These are phyloP conservation scores for Argyrosomus japonicus DNA, from an alignment of 2,113 vertebrate species.

Conservation along the genomic window DNA sequence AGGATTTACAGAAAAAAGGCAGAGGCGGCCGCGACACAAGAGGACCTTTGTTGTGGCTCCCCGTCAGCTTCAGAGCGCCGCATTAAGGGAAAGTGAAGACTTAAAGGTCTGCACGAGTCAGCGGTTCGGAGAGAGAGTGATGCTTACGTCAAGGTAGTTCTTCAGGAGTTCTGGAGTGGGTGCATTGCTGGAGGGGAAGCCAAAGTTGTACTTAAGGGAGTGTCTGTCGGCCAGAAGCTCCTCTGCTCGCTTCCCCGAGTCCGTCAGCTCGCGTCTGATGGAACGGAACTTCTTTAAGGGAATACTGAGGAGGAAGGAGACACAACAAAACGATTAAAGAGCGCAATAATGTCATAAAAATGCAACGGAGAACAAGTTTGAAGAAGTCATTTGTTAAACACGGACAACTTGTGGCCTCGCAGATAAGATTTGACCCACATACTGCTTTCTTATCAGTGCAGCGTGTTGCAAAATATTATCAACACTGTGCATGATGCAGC, in stretches of 20 bases:
- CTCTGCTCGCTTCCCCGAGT: conserved; percentile 80
- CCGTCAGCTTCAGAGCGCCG: background rate
- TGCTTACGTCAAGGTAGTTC: conserved; percentile 93
- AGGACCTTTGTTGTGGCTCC: conserved; percentile 44
- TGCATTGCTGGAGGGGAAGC: conserved; percentile 71
- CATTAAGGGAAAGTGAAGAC: conserved; percentile 28
- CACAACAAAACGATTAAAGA: too few species aligned
- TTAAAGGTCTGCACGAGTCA: conserved; percentile 20
- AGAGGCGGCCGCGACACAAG: conserved; percentile 22
- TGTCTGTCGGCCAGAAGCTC: conserved; percentile 76
- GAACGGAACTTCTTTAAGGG: conserved; percentile 91
- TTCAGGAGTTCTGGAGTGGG: conserved; percentile 91
- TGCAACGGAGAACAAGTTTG: background rate
- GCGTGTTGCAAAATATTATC: background rate
- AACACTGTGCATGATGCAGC: background rate
- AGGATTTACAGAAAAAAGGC: conserved; percentile 26
- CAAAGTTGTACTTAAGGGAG: conserved; percentile 86
- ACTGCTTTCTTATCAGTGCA: background rate
- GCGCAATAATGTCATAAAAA: too few species aligned
- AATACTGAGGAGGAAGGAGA: conserved; percentile 78
- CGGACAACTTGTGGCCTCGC: background rate
- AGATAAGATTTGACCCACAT: background rate
- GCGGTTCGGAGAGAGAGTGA: background rate
- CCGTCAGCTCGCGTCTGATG: conserved; percentile 84
- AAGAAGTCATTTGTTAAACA: background rate